Percentiles rank a stretch among this genome's conserved stretches.
Conservation (phyloP, 2,888 invertebrate genomes). For the Volucella bombylans region DNA sequence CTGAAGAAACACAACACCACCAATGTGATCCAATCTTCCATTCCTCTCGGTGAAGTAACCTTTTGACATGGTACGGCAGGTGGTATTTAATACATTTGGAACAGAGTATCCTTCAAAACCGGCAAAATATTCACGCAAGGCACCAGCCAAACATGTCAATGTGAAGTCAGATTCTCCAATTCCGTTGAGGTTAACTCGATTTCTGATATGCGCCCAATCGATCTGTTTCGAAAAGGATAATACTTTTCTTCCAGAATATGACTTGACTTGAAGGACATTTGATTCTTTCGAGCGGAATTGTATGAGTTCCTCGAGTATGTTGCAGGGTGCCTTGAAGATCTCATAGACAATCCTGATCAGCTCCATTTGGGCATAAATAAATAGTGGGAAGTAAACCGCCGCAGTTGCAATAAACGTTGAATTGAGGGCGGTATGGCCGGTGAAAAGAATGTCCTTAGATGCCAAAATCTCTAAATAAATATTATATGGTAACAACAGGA, state of each 20-base stretch:
- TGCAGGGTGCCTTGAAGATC: conserved; percentile 80
- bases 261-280: conserved; percentile 80
- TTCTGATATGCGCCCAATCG: conserved; percentile 79
- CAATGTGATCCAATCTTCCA: conserved; percentile 79
- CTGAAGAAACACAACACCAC: conserved; percentile 81
- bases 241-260: conserved; percentile 81
- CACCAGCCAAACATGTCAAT: conserved; percentile 79
- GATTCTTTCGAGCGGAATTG: conserved; percentile 78
- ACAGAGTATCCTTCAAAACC: conserved; percentile 78
- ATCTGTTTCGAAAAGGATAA: conserved; percentile 81
- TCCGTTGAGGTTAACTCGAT: conserved; percentile 77
- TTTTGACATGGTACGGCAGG: conserved; percentile 80
- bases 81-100: conserved; percentile 79
- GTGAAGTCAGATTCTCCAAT: conserved; percentile 80
- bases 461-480: conserved; percentile 79
- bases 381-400: conserved; percentile 79
- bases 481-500: conserved; percentile 78
- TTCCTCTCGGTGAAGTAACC: conserved; percentile 80
- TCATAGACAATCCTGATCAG: conserved; percentile 79
- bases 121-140: conserved; percentile 79
- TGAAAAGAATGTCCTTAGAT: conserved; percentile 78
- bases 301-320: conserved; percentile 81
- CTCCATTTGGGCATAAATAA: conserved; percentile 80
- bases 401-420: conserved; percentile 79
- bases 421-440: conserved; percentile 77